phyloP scores from a whole-genome alignment of 2,113 vertebrate species.

The Asarcornis scutulata region DNA sequence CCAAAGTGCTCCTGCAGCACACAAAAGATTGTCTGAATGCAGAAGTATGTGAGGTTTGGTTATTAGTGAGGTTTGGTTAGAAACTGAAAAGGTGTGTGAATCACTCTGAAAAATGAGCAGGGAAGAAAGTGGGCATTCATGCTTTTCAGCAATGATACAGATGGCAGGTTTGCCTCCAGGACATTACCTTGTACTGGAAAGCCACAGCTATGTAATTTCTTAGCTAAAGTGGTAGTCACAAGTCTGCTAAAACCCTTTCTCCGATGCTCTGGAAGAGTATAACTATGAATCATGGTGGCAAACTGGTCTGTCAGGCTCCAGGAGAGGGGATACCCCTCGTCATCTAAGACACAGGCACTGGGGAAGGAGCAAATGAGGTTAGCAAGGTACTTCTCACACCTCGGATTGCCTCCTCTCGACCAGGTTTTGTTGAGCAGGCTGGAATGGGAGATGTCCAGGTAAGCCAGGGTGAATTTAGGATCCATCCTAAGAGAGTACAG shows the following conservation, averaged over 20 bases:
- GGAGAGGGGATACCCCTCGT: constrained; percentile 46
- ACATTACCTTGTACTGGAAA: constrained; percentile 67
- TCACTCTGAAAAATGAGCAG: constrained; percentile 52
- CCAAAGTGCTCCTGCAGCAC: not conserved
- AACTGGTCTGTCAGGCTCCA: constrained; percentile 74
- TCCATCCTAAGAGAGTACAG: constrained; percentile 1
- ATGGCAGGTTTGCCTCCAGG: constrained; percentile 20
- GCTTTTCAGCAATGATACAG: not conserved
- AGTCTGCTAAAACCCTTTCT: constrained; percentile 56
- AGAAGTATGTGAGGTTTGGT: not conserved
- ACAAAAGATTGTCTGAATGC: not conserved
- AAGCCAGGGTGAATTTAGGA: constrained; percentile 8
- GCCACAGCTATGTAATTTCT: constrained; percentile 51
- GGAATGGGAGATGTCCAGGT: constrained; percentile 57
- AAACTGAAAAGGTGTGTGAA: constrained; percentile 44
- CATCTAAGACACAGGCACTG: constrained; percentile 69
- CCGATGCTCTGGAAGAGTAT: constrained; percentile 60
- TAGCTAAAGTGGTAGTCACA: constrained; percentile 20
- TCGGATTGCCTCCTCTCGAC: constrained; percentile 52
- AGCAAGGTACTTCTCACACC: constrained; percentile 48
- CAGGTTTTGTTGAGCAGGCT: constrained; percentile 58
- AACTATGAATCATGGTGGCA: constrained; percentile 68
- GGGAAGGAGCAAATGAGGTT: constrained; percentile 71
- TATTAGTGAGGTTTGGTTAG: not conserved
- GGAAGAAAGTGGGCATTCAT: constrained; percentile 22